phyloP scores from a whole-genome alignment of 2,888 invertebrate genomes.

The Bombylius major region DNA sequence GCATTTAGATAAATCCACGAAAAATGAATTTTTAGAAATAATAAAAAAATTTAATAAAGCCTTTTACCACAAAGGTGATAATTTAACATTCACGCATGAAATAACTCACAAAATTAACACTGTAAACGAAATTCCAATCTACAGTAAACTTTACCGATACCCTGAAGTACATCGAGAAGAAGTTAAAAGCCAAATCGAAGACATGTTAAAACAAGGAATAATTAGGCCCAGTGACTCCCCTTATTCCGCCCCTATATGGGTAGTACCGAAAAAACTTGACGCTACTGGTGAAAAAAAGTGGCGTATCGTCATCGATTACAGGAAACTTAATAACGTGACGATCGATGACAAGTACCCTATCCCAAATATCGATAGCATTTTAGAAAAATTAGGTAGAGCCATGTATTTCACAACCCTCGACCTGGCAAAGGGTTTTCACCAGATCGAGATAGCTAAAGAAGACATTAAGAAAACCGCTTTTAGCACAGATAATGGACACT shows the following conservation, averaged over 20 bases:
- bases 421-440: background rate
- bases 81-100: background rate
- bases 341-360: background rate
- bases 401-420: background rate
- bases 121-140: background rate
- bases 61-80: too few relatives aligned
- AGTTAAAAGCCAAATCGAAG: background rate
- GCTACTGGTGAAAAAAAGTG: conserved; percentile 12
- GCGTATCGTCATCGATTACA: conserved; percentile 14
- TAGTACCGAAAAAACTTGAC: background rate
- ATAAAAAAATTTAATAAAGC: too few relatives aligned
- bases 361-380: background rate
- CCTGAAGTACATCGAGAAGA: background rate
- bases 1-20: too few relatives aligned
- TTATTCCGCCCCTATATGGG: conserved; percentile 9
- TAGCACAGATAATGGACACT: background rate
- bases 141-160: background rate
- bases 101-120: background rate
- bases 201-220: background rate
- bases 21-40: too few relatives aligned
- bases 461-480: background rate
- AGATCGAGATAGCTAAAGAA: background rate
- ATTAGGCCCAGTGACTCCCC: background rate
- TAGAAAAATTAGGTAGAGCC: background rate
- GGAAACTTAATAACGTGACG: background rate